Evolutionary conservation across 1,140 invertebrate species (phyloP).

Genomic region (Colletes latitarsis): DNA sequence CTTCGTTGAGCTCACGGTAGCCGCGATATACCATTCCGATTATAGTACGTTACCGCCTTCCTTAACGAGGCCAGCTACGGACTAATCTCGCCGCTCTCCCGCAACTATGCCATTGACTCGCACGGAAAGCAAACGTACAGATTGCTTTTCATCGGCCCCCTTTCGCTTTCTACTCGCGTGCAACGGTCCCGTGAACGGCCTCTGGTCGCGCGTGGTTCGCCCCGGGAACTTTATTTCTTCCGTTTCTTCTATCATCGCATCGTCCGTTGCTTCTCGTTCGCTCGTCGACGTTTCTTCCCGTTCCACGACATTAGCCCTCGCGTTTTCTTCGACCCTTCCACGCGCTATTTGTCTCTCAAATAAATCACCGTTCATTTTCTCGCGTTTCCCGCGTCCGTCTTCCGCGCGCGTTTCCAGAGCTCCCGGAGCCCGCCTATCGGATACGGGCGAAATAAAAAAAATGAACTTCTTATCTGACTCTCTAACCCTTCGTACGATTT

Average conservation of each 20-base stretch:
- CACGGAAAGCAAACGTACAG: slow-evolving; percentile 54
- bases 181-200: slow-evolving; percentile 20
- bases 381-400: slow-evolving; percentile 1
- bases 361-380: slow-evolving; percentile 35
- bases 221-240: slow-evolving; percentile 32
- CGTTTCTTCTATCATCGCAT: slow-evolving; percentile 30
- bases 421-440: no score
- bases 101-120: slow-evolving; percentile 60
- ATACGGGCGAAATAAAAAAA: no score
- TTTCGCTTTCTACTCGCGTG: slow-evolving; percentile 66
- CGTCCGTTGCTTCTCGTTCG: not conserved
- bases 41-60: slow-evolving; percentile 42
- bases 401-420: not conserved
- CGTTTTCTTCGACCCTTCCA: slow-evolving; percentile 12
- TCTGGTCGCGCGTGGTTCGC: slow-evolving; percentile 4
- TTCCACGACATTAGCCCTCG: not conserved
- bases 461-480: no score
- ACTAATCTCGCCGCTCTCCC: slow-evolving; percentile 45
- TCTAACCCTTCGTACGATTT: no score
- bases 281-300: not conserved
- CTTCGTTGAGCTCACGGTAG: not conserved
- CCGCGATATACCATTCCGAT: slow-evolving; percentile 39
- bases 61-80: slow-evolving; percentile 48
- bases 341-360: slow-evolving; percentile 26
- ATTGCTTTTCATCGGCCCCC: slow-evolving; percentile 60